A percentile compares a stretch with the other conserved stretches of the same genome.
phyloP scores from a whole-genome alignment of 2,113 vertebrate genomes.

The Brachypteracias leptosomus region DNA sequence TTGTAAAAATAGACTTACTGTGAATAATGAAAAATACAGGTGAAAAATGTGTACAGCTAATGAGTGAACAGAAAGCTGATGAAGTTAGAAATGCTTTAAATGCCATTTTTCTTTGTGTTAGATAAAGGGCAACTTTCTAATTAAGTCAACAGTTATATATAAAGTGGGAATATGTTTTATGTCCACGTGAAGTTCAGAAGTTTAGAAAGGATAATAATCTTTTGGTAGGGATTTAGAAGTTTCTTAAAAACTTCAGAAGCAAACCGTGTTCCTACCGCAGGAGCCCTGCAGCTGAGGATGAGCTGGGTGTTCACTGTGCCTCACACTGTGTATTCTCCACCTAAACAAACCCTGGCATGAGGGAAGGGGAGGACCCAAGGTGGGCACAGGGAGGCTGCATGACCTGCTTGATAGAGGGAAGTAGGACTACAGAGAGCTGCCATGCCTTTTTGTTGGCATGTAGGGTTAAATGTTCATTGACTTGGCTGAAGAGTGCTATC shows the following conservation, averaged over 20 bases:
- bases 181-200: background rate
- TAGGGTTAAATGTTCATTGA: background rate
- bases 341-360: background rate
- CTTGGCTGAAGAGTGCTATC: background rate
- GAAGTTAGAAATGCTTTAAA: background rate
- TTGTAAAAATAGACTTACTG: slow-evolving; percentile 35
- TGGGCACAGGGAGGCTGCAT: background rate
- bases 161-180: background rate
- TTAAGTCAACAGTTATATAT: background rate
- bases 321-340: background rate
- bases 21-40: slow-evolving; percentile 45
- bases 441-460: background rate
- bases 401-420: background rate
- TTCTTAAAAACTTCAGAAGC: background rate
- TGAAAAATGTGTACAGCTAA: slow-evolving; percentile 39
- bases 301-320: background rate
- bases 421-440: background rate
- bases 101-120: background rate
- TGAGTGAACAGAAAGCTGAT: background rate
- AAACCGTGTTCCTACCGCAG: background rate
- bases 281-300: background rate
- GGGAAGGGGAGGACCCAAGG: background rate
- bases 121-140: background rate
- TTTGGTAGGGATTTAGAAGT: background rate
- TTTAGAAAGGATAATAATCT: background rate